A percentile compares a stretch with the other conserved stretches of the same genome.
These are phyloP conservation scores for Arrhamphus sclerolepis DNA, from an alignment of 2,797 vertebrate species.

Conservation along the genomic window DNA sequence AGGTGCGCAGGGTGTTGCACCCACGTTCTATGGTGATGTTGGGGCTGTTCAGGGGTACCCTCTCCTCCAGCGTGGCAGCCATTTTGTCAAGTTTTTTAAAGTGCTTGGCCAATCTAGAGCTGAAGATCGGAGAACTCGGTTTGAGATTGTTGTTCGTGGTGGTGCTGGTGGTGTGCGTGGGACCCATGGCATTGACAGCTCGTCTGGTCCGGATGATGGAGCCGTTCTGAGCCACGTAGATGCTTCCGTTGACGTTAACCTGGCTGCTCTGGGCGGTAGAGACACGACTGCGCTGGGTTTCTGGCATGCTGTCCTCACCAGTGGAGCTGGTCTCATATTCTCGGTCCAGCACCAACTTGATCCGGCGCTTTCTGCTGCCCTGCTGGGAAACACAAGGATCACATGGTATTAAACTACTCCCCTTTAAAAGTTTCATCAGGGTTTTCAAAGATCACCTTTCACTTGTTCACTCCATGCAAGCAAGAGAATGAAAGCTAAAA, in stretches of 20 bases:
- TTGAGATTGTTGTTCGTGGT: slow-evolving; percentile 79
- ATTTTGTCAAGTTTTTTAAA: slow-evolving; percentile 95
- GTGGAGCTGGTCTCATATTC: slow-evolving; percentile 94
- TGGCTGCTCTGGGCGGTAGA: slow-evolving; percentile 77
- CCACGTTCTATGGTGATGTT: slow-evolving; percentile 43
- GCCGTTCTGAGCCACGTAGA: slow-evolving; percentile 95
- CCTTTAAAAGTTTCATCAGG: background rate
- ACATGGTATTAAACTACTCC: background rate
- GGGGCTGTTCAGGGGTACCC: slow-evolving; percentile 82
- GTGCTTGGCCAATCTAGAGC: slow-evolving; percentile 86
- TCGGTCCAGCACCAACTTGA: slow-evolving; percentile 90
- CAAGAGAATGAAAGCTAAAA: no score
- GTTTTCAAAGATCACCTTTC: no score
- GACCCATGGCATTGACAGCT: slow-evolving; percentile 45
- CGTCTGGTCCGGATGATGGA: slow-evolving; percentile 94
- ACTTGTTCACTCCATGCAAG: background rate
- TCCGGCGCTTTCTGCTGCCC: slow-evolving; percentile 85
- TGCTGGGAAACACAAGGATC: slow-evolving; percentile 50
- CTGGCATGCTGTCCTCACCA: slow-evolving; percentile 90
- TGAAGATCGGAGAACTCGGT: slow-evolving; percentile 82
- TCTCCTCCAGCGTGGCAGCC: slow-evolving; percentile 91
- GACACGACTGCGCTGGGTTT: slow-evolving; percentile 83
- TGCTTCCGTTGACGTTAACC: slow-evolving; percentile 84
- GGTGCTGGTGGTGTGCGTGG: slow-evolving; percentile 54
- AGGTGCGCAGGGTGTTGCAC: slow-evolving; percentile 56